These are phyloP conservation scores for Capra hircus DNA, from an alignment of 2,113 vertebrate genomes.

Conservation along the genomic window DNA sequence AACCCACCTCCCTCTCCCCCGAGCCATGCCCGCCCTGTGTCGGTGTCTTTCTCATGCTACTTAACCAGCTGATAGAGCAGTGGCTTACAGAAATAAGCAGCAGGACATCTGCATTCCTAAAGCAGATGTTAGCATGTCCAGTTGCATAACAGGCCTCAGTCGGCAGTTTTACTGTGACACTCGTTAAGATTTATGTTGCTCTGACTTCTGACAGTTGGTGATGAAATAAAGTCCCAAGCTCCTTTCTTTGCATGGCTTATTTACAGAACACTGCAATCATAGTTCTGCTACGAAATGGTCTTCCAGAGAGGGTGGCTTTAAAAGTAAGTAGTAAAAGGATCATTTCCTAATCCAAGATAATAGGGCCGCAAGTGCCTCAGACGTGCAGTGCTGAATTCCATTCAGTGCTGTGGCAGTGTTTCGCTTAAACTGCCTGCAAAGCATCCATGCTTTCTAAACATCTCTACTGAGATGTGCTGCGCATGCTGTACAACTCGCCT, in stretches of 20 bases:
- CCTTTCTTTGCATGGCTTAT: not conserved
- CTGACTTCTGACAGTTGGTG: not conserved
- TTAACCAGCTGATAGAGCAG: not conserved
- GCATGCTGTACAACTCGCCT: accelerated
- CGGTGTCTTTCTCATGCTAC: not conserved
- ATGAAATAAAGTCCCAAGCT: not conserved
- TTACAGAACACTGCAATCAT: not conserved
- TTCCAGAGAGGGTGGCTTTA: not conserved
- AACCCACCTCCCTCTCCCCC: accelerated
- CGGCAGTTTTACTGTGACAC: not conserved
- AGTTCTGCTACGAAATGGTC: not conserved
- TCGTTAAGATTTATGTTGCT: not conserved
- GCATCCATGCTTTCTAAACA: not conserved
- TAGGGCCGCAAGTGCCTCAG: accelerated
- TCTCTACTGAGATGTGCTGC: not conserved
- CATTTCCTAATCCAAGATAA: not conserved
- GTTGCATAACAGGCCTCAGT: not conserved
- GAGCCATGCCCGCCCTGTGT: accelerated
- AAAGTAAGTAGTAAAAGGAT: not conserved
- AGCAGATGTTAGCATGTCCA: not conserved
- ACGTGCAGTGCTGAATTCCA: accelerated
- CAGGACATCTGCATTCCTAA: not conserved
- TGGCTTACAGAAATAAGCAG: not conserved
- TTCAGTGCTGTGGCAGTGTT: accelerated
- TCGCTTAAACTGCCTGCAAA: not conserved